phyloP scores from a whole-genome alignment of 2,888 invertebrate species.

The Leptogaster cylindrica region DNA sequence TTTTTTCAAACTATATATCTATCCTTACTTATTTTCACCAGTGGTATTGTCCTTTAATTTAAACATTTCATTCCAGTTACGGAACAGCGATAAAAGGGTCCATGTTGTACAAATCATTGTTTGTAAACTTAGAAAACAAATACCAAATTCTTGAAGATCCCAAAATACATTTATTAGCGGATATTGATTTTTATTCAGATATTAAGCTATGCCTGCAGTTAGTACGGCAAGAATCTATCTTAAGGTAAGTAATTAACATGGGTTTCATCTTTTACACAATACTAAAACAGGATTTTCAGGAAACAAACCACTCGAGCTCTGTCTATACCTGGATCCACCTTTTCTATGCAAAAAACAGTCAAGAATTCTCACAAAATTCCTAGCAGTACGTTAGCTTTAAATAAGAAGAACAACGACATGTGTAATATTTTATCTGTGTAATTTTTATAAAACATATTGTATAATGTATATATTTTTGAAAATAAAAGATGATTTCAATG shows the following conservation, averaged over 20 bases:
- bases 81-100: slow-evolving; percentile 72
- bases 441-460: slow-evolving; percentile 49
- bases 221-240: slow-evolving; percentile 69
- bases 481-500: too few species aligned
- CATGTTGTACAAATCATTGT: slow-evolving; percentile 69
- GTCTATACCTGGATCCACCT: slow-evolving; percentile 51
- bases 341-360: slow-evolving; percentile 66
- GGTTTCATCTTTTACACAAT: slow-evolving; percentile 6
- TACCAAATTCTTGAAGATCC: slow-evolving; percentile 72
- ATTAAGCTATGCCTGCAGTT: slow-evolving; percentile 80
- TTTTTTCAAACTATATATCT: too few species aligned
- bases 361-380: slow-evolving; percentile 66
- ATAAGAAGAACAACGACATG: slow-evolving; percentile 80
- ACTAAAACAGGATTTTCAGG: slow-evolving; percentile 55
- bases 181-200: slow-evolving; percentile 77
- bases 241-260: slow-evolving; percentile 64
- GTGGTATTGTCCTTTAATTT: neutral
- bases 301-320: slow-evolving; percentile 55
- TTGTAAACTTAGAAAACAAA: slow-evolving; percentile 71
- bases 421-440: slow-evolving; percentile 64
- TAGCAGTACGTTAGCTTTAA: slow-evolving; percentile 76
- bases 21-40: slow-evolving; percentile 33
- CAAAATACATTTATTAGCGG: slow-evolving; percentile 72
- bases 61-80: slow-evolving; percentile 64
- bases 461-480: slow-evolving; percentile 1